Base-by-base conservation (phyloP, 2,888 invertebrate species). In the Bembecia ichneumoniformis region DNA sequence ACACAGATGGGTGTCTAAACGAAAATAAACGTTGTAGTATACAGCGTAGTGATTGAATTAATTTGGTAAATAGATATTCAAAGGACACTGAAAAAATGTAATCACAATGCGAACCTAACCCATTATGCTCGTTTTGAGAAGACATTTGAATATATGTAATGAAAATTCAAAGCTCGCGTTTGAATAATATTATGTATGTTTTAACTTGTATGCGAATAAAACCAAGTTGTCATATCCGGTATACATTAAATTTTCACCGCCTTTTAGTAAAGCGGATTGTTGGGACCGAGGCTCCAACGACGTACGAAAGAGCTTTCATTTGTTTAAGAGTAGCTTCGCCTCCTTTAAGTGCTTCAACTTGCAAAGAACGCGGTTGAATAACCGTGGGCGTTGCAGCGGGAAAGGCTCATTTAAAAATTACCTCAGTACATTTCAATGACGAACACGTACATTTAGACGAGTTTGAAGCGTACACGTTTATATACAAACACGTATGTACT, bases 351-450 rank as follows among this genome's bases (percentile, higher is more conserved):
- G 80, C 78, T 77, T 59, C 65, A 72, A 71, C 75, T 77, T 76
- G 76, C 74, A 63, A 60, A 65, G 64, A 69, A 71, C 69, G 60
- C 58, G 71, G 59, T 71, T 82, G 81, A 82, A 82, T 82, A 78
- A 76, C 74, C 68, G 73, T 69, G 71, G 79, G 82, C 78, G 78
- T 74, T 82, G 82, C 81, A 82, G 74, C 77, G 78, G 68, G 66
- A 75, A 77, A 77, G 72, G 71, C 74, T 75, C 77, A 77, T 79
- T 83, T 84, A 84, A 83, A 83, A 83, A 84, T 83, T 82, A 81
- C 72, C 69, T 55, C 63, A 67, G 76, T 78, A 77, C 53, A 80
- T 86, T 83, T 70, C 74, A 79, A 86, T 84, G 82, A 83, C 70
- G 76, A 82, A 76, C 86, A 86, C 84, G 84, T 84, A 74, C 74